Base-by-base conservation (phyloP, 2,113 vertebrate species). In the Tetrax tetrax region DNA sequence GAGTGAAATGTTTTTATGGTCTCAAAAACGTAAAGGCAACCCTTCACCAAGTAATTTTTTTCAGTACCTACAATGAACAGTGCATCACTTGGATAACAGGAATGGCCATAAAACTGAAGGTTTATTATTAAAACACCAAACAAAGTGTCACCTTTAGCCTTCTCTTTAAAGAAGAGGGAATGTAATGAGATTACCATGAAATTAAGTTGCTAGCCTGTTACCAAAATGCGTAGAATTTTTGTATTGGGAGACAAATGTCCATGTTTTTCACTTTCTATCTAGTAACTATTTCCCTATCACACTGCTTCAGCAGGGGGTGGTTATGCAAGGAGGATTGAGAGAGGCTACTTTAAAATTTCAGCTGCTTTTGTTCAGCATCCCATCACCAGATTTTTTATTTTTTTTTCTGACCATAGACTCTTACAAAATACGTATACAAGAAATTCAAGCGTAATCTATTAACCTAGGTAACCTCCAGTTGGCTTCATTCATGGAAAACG, bases 211-310 rank as follows among this genome's bases (percentile, higher is more conserved):
- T 63, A 74, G 22, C 35, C 54, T 56, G 16, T 57, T 61, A n/a
- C 12, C n/a, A 31, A 57, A 70, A 37, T 59, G 2, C 8, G 6
- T 24, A 10, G 45, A 37, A 56, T n/a, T 47, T 16, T 7, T 12
- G 14, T 28, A 4, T 1, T 37, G 35, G 29, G 35, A 25, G 10
- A 5, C 37, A 35, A 4, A 28, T 48, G 57, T 20, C 57, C 2
- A 0, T 50, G 12, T 14, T 66, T 64, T 70, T 57, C 41, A 20
- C 0, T 81, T 66, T 45, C 8, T 75, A 6, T 59, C 1, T 0
- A 33, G 61, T 45, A 7, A 22, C 43, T 75, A 6, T 93, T 91
- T 54, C 71, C 10, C 2, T 33, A 22, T 43, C 14, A 0, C 43
- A 35, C 47, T 47, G 43, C 45, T 68, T 75, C 77, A 87, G 47